Evolutionary conservation across 2,113 vertebrate species (phyloP), one percentile per base, ranked within the genome.

Genomic region (Sebastes schlegelii): DNA sequence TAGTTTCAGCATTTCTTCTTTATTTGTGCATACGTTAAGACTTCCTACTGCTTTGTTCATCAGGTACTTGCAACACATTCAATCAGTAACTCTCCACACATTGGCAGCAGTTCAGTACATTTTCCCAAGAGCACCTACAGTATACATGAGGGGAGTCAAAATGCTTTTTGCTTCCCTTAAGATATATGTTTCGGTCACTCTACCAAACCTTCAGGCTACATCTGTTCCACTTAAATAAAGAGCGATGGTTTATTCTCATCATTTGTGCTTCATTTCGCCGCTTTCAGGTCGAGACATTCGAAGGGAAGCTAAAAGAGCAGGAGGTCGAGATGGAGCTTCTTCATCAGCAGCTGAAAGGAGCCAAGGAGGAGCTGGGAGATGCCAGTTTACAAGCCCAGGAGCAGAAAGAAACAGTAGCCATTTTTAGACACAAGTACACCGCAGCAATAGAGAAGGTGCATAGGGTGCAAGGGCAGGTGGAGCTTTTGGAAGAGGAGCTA

Each of bases 371-470:
- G 7, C 69, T 93, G 64, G 81, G 85, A 26, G 75, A 85, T 70
- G 83, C 76, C 71, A 54, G 54, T 14, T 80, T 76, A 45, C 82
- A 69, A 70, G 82, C 76, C 61, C 79, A 88, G 80, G 49, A 40
- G 67, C 91, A 87, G 40, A 74, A 89, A 34, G 88, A 86, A 58
- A 86, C 42, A 0, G 63, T 62, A 34, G 84, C 68, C 19, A 85
- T 91, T 48, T 94, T 94, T 73, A 94, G 94, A 88, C 71, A 94
- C 70, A 97, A 95, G 74, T 95, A 90, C 65, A 62, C 49, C 1
- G n/a, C 77, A 6, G 88, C 86, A 16, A 85, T 90, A 76, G 89
- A 88, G 71, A 92, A 88, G 82, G 83, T 89, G 58, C 86, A 91
- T 55, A 73, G 70, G 64, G 78, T 92, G 57, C 90, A 94, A 63